Conservation (phyloP, 1,140 invertebrate species). For the Delia radicum region DNA sequence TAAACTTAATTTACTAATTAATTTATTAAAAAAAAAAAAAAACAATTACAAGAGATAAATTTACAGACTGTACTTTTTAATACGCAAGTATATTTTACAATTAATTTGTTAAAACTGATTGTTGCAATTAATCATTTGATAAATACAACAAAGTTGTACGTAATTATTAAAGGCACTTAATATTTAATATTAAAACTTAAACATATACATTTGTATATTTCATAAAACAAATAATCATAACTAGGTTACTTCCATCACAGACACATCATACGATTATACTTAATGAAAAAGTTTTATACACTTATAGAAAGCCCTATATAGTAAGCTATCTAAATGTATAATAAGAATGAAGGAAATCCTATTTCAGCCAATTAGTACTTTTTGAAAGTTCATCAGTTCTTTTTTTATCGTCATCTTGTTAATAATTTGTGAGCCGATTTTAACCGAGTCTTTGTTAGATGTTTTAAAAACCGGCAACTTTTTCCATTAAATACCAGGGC, state of each 20-base stretch:
- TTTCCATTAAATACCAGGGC: conserved; percentile 58
- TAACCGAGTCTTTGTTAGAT: background rate
- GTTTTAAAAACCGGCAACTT: conserved; percentile 28
- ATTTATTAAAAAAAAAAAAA: too few relatives aligned
- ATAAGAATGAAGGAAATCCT: background rate
- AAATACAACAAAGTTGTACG: background rate
- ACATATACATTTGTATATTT: too few relatives aligned
- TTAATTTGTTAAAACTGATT: too few relatives aligned
- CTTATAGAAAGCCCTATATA: background rate
- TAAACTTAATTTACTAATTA: background rate
- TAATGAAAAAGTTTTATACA: background rate
- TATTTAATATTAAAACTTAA: background rate
- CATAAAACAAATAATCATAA: background rate
- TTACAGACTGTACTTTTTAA: background rate
- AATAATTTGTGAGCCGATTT: background rate
- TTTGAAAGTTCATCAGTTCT: background rate
- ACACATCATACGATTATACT: background rate
- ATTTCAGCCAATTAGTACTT: background rate
- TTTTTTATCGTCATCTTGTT: background rate
- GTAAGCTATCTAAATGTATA: background rate
- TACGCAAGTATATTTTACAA: background rate
- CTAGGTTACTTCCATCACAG: conserved; percentile 20
- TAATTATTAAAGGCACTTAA: background rate
- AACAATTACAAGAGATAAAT: background rate
- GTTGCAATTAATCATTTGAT: background rate